Percentiles rank a stretch among this genome's conserved stretches.
Conservation (phyloP, 1,140 invertebrate species). For the Laodelphax striatellus region DNA sequence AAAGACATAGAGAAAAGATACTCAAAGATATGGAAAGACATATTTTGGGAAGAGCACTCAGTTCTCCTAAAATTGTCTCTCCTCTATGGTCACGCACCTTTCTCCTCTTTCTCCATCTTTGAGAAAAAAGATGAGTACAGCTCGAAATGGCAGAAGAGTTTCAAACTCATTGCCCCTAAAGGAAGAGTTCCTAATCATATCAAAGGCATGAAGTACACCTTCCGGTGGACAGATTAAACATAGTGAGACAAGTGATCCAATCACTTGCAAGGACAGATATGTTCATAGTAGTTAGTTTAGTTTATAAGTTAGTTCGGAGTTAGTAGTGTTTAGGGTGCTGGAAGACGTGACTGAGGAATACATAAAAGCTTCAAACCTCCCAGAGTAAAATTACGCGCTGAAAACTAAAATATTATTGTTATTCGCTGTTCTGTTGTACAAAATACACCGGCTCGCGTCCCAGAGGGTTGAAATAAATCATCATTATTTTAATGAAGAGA, state of each 20-base stretch:
- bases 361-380: no score
- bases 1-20: conserved; percentile 83
- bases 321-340: no score
- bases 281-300: no score
- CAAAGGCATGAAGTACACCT: conserved; percentile 93
- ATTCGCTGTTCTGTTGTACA: no score
- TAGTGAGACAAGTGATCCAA: conserved; percentile 65
- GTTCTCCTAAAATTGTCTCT: conserved; percentile 86
- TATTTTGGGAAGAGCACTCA: conserved; percentile 77
- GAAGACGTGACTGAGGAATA: no score
- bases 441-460: no score
- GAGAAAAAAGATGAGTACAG: conserved; percentile 91
- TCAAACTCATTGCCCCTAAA: conserved; percentile 71
- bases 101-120: conserved; percentile 89
- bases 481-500: no score
- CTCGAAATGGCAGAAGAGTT: conserved; percentile 83
- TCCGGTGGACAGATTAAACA: conserved; percentile 89
- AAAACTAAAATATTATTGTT: no score
- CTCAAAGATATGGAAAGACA: no score
- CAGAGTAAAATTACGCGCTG: no score
- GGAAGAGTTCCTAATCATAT: conserved; percentile 78
- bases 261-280: conserved; percentile 75
- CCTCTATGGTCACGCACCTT: conserved; percentile 89
- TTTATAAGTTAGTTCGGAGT: no score
- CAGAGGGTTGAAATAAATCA: no score